Percentiles rank a stretch among this genome's conserved stretches.
phyloP scores from a whole-genome alignment of 2,888 invertebrate genomes.

The Caenorhabditis wallacei region DNA sequence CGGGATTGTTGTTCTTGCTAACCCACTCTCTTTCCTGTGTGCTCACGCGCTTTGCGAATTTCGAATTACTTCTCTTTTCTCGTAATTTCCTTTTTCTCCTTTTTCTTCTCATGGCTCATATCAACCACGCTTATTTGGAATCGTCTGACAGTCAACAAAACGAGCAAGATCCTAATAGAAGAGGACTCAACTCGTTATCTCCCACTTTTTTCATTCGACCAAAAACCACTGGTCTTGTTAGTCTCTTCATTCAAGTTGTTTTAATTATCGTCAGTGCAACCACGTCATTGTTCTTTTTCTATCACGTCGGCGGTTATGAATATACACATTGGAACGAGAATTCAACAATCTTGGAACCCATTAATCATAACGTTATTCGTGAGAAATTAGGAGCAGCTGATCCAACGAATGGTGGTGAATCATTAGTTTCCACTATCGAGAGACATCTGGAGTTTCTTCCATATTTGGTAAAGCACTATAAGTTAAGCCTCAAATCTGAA shows the following conservation, averaged over 20 bases:
- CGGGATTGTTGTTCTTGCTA: conserved; percentile 10
- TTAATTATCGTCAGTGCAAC: conserved; percentile 66
- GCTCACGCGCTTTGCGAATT: background rate
- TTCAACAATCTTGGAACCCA: conserved; percentile 72
- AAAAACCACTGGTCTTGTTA: conserved; percentile 70
- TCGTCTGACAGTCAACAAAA: background rate
- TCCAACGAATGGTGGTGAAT: background rate
- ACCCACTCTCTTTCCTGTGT: conserved; percentile 3
- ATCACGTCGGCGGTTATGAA: conserved; percentile 77
- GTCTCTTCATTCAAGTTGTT: conserved; percentile 71
- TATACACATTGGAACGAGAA: conserved; percentile 75
- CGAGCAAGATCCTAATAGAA: conserved; percentile 1
- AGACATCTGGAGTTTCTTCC: conserved; percentile 17
- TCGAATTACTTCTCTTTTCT: background rate
- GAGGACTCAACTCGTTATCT: conserved; percentile 18
- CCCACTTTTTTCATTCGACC: conserved; percentile 67
- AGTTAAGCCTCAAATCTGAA: background rate
- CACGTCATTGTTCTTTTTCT: conserved; percentile 72
- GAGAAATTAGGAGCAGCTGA: background rate
- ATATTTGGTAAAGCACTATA: background rate
- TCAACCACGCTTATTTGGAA: conserved; percentile 18
- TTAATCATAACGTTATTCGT: conserved; percentile 46
- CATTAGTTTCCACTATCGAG: conserved; percentile 40
- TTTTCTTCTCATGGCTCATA: conserved; percentile 15
- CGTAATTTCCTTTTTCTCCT: background rate